Base-by-base conservation (phyloP, 2,797 vertebrate genomes). In the Mallotus villosus region DNA sequence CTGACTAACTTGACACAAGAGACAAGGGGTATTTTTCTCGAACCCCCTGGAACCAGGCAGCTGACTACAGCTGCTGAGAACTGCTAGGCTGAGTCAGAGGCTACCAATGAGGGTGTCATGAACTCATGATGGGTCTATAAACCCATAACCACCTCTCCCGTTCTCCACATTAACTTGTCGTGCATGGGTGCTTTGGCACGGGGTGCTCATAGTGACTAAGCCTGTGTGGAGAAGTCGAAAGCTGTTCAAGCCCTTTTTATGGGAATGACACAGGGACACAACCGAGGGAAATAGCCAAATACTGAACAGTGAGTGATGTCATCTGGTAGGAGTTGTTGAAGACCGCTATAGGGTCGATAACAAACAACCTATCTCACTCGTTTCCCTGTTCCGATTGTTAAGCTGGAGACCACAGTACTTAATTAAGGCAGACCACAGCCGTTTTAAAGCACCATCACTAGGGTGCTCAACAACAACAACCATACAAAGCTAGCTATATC, bases 31-130 rank as follows among this genome's bases (percentile, higher is more conserved):
- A 63, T 63, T 73, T 70, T 62, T 78, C 66, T 70, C 75, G 73
- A 74, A 74, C 78, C 81, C 74, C 62, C 70, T 69, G 72, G 75
- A 80, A 82, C 25, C 65, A 81, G 63, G 74, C 78, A 75, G 83
- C 79, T 72, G 81, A 79, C 82, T 81, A 69, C 81, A 87, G 86
- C 83, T 85, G 83, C 82, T 76, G 72, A 37, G 79, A 84, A 73
- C 81, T 81, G n/a, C n/a, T 78, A 63, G 64, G 41, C 76, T 34
- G 70, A 71, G 17, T 51, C 32, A 41, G 75, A 16, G 68, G 34
- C 80, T 84, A 70, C 72, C 78, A 46, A 59, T 72, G 19, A 24
- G 1, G 32, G 77, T 75, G 32, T 67, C 77, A 58, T 68, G 58
- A 75, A 83, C 71, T 77, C 81, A 71, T 0, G 63, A 78, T 71